Evolutionary conservation across 64 coral and sea anemone genomes (phyloP).

Genomic region (Pachyseris speciosa): DNA sequence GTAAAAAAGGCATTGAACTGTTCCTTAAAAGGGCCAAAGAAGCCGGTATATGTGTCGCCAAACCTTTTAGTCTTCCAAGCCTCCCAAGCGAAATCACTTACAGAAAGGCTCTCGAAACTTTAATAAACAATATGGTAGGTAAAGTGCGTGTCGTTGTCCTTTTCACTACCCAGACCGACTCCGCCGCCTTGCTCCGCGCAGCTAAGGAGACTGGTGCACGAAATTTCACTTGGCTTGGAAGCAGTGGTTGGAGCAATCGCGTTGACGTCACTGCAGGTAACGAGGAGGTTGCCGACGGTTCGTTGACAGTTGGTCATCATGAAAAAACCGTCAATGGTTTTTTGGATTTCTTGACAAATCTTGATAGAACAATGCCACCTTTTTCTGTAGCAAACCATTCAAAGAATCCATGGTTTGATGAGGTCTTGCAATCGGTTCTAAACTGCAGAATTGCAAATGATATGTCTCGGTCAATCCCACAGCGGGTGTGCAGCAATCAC

Average conservation of each 20-base stretch:
- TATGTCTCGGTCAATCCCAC: neutral
- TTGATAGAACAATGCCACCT: neutral
- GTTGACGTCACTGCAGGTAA: constrained; percentile 78
- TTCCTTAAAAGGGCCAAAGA: constrained; percentile 36
- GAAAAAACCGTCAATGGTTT: constrained; percentile 78
- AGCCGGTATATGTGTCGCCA: constrained; percentile 82
- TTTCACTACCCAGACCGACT: constrained; percentile 85
- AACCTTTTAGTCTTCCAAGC: constrained; percentile 25
- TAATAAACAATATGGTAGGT: neutral
- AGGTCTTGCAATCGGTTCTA: constrained; percentile 63
- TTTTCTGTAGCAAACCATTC: neutral
- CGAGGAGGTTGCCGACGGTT: constrained; percentile 83
- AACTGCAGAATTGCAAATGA: constrained; percentile 27
- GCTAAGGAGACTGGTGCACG: constrained; percentile 46
- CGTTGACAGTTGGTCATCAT: constrained; percentile 82
- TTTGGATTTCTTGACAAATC: constrained; percentile 49
- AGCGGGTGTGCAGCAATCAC: neutral
- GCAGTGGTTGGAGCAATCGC: constrained; percentile 95
- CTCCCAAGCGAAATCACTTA: constrained; percentile 60
- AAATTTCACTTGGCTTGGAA: constrained; percentile 88
- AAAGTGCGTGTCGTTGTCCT: constrained; percentile 44
- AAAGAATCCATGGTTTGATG: constrained; percentile 66
- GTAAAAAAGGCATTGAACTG: constrained; percentile 79
- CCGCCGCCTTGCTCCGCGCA: constrained; percentile 72
- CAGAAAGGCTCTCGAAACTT: constrained; percentile 26